Base-by-base conservation (phyloP, 2,797 vertebrate species). In the Moxostoma hubbsi region DNA sequence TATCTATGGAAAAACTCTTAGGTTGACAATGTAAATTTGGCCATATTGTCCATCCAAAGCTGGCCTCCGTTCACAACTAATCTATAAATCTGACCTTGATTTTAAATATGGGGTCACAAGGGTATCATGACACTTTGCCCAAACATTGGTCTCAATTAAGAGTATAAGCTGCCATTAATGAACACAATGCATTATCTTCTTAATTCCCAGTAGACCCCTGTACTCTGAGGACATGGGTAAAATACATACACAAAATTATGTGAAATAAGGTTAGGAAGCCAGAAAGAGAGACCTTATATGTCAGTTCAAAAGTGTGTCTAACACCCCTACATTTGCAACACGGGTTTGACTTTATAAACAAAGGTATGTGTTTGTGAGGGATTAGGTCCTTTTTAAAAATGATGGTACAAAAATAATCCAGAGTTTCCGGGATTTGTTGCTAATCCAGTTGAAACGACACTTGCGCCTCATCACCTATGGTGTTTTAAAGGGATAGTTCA, bases 121-220 rank as follows among this genome's bases (percentile, higher is more conserved):
- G 7, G 55, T 69, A 61, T 8, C 63, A 57, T 65, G 68, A 51
- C 76, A 5, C 10, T 67, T 53, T 61, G 47, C 62, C 69, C 51
- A 58, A 36, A 75, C 59, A 53, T 47, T 59, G 72, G 66, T 75
- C 66, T 65, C 81, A 71, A 75, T 75, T 70, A 83, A 83, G 67
- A 83, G 73, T 54, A 70, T 83, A 71, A 75, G 67, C 46, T 61
- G 18, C 15, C 53, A 70, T 59, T 72, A 83, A 80, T 75, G 62
- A 79, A 76, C 61, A 72, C 72, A 72, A 75, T 53, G 72, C 71
- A 75, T 55, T 75, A 66, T 76, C 77, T 46, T 13, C 18, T 9
- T 83, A 66, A 80, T 83, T 53, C 54, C 61, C 12, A 75, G 49
- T 6, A 74, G 77, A 71, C 57, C 61, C 9, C 7, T 43, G 69